phyloP scores from a whole-genome alignment of 92 coral and sea anemone genomes.

The Heliopora coerulea region DNA sequence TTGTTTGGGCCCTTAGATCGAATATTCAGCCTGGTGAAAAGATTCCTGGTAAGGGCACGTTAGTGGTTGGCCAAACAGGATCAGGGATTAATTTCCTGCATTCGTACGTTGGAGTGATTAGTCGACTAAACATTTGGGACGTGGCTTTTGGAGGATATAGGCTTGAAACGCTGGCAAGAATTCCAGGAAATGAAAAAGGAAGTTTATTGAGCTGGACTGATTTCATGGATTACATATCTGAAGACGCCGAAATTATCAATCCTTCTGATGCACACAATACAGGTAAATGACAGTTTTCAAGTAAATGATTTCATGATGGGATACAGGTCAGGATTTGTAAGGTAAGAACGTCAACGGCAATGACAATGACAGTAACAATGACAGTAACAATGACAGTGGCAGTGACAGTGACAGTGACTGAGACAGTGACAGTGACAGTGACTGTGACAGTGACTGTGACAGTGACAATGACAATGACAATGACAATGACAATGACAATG shows the following conservation, averaged over 20 bases:
- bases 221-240: background rate
- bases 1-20: background rate
- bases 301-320: no score
- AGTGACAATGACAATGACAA: no score
- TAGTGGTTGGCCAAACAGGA: conserved; percentile 12
- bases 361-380: no score
- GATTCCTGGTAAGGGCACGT: background rate
- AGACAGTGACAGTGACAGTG: no score
- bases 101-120: conserved; percentile 7
- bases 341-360: no score
- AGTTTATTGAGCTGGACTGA: conserved; percentile 11
- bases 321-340: no score
- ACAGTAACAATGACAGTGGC: no score
- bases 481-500: no score
- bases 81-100: background rate
- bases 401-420: no score
- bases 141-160: conserved; percentile 11
- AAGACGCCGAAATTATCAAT: background rate
- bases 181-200: conserved; percentile 7
- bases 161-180: conserved; percentile 1
- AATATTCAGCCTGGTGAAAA: background rate
- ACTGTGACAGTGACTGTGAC: no score
- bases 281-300: no score
- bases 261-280: conserved; percentile 26
- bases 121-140: conserved; percentile 20